Conservation (phyloP, 1,140 invertebrate genomes). For the Listronotus bonariensis region DNA sequence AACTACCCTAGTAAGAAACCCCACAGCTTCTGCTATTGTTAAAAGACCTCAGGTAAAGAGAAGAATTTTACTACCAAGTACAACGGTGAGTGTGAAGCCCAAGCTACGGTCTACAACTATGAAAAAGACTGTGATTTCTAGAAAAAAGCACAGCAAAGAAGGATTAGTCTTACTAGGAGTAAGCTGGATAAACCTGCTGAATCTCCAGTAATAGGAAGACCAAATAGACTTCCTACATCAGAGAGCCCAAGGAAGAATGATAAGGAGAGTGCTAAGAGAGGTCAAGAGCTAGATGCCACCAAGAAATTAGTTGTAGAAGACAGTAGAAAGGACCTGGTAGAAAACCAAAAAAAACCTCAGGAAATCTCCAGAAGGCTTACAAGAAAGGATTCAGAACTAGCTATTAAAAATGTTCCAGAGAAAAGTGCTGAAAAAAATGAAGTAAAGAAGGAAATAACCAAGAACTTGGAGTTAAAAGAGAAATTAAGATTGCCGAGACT, state of each 20-base stretch:
- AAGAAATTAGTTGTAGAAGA: constrained; percentile 15
- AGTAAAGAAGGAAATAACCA: constrained; percentile 29
- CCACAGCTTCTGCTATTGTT: constrained; percentile 7
- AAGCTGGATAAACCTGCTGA: not conserved
- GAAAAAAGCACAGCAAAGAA: constrained; percentile 33
- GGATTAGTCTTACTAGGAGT: constrained; percentile 5
- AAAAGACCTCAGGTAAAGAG: constrained; percentile 43
- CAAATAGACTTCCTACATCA: not conserved
- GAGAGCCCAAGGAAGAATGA: not conserved
- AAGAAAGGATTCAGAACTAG: constrained; percentile 21
- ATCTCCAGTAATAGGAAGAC: not conserved
- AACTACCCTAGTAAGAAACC: constrained; percentile 23
- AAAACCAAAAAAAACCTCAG: constrained; percentile 6
- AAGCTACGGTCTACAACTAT: constrained; percentile 43
- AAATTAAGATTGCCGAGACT: constrained; percentile 29
- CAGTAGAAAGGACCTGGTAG: not conserved
- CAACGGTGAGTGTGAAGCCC: constrained; percentile 34
- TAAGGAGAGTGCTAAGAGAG: constrained; percentile 2
- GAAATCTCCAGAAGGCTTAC: constrained; percentile 17
- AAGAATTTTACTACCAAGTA: constrained; percentile 39
- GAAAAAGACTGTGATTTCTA: constrained; percentile 39
- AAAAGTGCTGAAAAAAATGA: constrained; percentile 2
- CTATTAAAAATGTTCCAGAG: constrained; percentile 7
- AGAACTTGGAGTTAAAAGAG: constrained; percentile 30
- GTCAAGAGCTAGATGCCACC: too few relatives aligned